Percentiles rank a stretch among this genome's conserved stretches.
phyloP scores from a whole-genome alignment of 2,113 vertebrate genomes.

The Cepphus grylle region DNA sequence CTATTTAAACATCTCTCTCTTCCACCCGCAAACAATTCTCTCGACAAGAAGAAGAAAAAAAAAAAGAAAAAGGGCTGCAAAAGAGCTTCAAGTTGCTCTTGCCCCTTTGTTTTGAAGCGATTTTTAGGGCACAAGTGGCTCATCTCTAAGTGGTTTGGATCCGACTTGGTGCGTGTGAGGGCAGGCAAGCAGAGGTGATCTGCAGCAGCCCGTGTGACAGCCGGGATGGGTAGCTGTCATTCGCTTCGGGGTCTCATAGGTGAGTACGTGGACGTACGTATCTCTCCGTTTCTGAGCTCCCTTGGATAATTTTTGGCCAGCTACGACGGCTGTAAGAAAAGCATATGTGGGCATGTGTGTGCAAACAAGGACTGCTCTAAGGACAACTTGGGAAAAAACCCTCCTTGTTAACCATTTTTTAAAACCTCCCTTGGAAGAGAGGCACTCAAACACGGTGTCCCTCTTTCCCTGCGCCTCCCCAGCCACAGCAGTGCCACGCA shows the following conservation, averaged over 20 bases:
- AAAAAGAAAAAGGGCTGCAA: neutral
- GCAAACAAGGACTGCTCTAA: neutral
- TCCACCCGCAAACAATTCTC: neutral
- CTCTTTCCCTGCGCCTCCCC: neutral
- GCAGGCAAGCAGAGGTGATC: neutral
- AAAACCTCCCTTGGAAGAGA: neutral
- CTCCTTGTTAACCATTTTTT: neutral
- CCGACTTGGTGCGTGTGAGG: neutral
- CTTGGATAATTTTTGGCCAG: neutral
- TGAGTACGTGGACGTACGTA: rapidly evolving
- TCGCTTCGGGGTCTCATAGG: neutral
- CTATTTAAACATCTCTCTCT: neutral
- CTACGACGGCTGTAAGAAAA: neutral
- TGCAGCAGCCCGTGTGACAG: rapidly evolving
- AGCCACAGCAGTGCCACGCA: neutral
- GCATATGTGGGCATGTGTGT: rapidly evolving
- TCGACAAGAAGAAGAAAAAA: neutral
- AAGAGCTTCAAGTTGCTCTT: neutral
- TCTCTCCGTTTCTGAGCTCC: neutral
- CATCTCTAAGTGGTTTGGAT: neutral
- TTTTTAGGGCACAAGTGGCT: neutral
- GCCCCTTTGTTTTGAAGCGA: rapidly evolving
- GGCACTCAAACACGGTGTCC: rapidly evolving
- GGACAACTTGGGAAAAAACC: neutral
- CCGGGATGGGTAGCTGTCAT: neutral